Base-by-base conservation (phyloP, 2,797 vertebrate genomes). In the Salmo trutta region DNA sequence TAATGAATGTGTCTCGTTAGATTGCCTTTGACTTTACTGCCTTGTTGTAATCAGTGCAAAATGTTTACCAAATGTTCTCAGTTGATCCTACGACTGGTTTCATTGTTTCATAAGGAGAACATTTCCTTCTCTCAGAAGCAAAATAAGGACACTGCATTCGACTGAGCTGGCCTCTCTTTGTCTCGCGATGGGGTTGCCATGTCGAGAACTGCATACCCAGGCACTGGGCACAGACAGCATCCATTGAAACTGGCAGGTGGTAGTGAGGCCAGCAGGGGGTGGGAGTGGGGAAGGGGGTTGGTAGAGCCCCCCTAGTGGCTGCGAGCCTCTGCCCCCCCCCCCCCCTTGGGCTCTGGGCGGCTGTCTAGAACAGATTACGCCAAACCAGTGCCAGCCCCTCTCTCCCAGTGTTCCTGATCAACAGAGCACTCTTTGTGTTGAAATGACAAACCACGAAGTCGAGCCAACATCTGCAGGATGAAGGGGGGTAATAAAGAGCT, bases 401-500 rank as follows among this genome's bases (percentile, higher is more conserved):
- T 47, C 52, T 78, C 69, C 21, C 73, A 72, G 75, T 71, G 78
- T 80, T 83, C 76, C 80, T 75, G 82, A 36, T 90, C 84, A 84
- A 93, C 88, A 92, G 84, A 91, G 88, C 71, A 17, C 82, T 85
- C 88, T 89, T 92, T 93, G 91, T 93, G 87, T 87, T 82, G 80
- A 89, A 89, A 87, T 82, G 86, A 89, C 86, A 90, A 89, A 88
- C 85, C 75, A 77, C 89, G 88, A 85, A 90, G 83, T 87, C 79
- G 83, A 88, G 85, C 88, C 89, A 91, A 89, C 86, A 91, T 92
- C 87, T 92, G 86, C 85, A 88, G 84, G 76, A 88, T 81, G 76
- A 83, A 82, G 84, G 67, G 73, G 66, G 41, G 41, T 14, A 47
- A 47, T 47, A 47, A 47, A 47, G 41, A 7, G 8, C 41, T 47